phyloP scores from a whole-genome alignment of 2,113 vertebrate species.

The Dipodomys stephensi region DNA sequence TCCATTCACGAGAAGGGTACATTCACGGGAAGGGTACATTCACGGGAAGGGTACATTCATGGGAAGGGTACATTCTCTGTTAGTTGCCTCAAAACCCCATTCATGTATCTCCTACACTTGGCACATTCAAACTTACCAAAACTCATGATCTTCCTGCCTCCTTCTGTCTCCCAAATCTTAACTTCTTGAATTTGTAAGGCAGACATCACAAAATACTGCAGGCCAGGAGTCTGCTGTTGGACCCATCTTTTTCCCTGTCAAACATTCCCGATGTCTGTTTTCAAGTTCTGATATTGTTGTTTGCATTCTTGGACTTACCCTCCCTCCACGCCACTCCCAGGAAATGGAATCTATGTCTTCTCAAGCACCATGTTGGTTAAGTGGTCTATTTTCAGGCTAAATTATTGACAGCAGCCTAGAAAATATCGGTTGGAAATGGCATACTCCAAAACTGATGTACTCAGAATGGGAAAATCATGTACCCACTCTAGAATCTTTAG shows the following conservation, averaged over 20 bases:
- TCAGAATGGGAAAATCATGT: not conserved
- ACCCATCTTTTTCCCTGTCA: not conserved
- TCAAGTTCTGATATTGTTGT: not conserved
- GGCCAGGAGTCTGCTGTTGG: not conserved
- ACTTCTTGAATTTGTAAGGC: not conserved
- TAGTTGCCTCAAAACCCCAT: not conserved
- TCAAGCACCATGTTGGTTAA: not conserved
- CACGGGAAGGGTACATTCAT: no score
- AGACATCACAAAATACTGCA: not conserved
- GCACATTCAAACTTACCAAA: not conserved
- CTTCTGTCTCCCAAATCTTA: not conserved
- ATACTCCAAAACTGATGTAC: not conserved
- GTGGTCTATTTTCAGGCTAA: not conserved
- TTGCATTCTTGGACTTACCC: not conserved
- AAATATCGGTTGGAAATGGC: conserved; percentile 37
- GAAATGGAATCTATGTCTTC: conserved; percentile 15
- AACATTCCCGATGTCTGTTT: not conserved
- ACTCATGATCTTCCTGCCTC: not conserved
- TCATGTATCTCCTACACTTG: not conserved
- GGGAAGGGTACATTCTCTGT: no score
- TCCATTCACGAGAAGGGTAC: no score
- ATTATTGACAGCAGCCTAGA: conserved; percentile 19
- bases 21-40: no score
- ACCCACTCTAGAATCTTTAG: not conserved
- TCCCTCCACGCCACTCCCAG: not conserved